phyloP scores from a whole-genome alignment of 2,888 invertebrate genomes.

The Orthosia gracilis region DNA sequence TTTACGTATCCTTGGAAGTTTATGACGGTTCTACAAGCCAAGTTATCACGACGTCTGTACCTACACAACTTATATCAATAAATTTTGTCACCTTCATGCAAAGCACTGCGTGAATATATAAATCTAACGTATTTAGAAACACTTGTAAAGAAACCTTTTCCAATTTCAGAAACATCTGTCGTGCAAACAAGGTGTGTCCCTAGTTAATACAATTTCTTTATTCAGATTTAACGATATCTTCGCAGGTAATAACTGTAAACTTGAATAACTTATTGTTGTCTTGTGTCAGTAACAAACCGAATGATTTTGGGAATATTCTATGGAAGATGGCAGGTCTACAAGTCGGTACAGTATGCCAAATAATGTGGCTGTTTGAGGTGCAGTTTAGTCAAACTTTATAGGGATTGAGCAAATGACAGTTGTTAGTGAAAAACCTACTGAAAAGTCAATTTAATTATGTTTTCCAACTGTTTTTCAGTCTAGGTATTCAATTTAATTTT shows the following conservation, averaged over 20 bases:
- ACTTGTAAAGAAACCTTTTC: constrained; percentile 48
- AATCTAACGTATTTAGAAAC: constrained; percentile 43
- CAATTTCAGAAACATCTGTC: constrained; percentile 67
- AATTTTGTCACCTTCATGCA: constrained; percentile 34
- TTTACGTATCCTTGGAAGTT: neutral
- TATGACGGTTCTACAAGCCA: neutral
- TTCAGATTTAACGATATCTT: constrained; percentile 37
- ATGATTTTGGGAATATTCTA: constrained; percentile 13
- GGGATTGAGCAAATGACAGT: neutral
- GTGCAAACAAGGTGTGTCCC: constrained; percentile 63
- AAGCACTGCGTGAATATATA: constrained; percentile 29
- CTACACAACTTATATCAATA: constrained; percentile 36
- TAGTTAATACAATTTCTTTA: constrained; percentile 29
- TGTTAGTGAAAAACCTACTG: neutral
- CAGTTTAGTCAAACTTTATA: neutral
- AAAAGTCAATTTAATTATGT: no score
- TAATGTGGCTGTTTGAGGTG: neutral
- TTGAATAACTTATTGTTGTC: constrained; percentile 22
- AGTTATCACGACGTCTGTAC: neutral
- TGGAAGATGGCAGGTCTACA: neutral
- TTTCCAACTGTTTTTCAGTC: neutral
- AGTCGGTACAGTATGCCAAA: neutral
- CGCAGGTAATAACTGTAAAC: constrained; percentile 19
- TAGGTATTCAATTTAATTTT: constrained; percentile 20
- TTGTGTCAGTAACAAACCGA: constrained; percentile 23